Evolutionary conservation across 2,888 invertebrate genomes (phyloP).

Genomic region (Corbicula japonica): DNA sequence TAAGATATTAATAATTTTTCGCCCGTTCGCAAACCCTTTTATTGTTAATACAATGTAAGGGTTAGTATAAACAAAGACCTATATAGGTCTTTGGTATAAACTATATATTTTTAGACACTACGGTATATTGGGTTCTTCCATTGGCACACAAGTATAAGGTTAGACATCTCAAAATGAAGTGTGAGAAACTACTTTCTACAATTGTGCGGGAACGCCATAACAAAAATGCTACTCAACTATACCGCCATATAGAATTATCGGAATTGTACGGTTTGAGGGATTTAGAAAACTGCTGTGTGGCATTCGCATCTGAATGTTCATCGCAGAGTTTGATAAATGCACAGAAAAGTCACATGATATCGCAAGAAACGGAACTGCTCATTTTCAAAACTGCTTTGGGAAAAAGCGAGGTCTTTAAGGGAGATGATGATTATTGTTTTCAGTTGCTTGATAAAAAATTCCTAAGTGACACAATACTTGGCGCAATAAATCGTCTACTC

Average conservation of each 20-base stretch:
- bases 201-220: background rate
- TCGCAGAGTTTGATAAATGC: background rate
- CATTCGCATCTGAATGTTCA: background rate
- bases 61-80: too few relatives aligned
- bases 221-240: background rate
- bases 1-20: too few relatives aligned
- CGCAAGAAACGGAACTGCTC: background rate
- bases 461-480: too few relatives aligned
- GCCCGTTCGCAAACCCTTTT: too few relatives aligned
- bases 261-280: background rate
- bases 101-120: constrained; percentile 6
- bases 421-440: too few relatives aligned
- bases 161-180: background rate
- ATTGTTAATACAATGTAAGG: too few relatives aligned
- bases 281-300: background rate
- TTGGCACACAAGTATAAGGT: background rate
- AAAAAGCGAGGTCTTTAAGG: background rate
- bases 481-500: too few relatives aligned
- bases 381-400: background rate
- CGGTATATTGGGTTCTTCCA: background rate
- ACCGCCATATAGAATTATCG: background rate
- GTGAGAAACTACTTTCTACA: background rate
- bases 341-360: background rate
- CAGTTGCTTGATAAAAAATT: too few relatives aligned
- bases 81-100: too few relatives aligned